These are phyloP conservation scores for Orthosia gracilis DNA, from an alignment of 2,888 invertebrate species.

Conservation along the genomic window DNA sequence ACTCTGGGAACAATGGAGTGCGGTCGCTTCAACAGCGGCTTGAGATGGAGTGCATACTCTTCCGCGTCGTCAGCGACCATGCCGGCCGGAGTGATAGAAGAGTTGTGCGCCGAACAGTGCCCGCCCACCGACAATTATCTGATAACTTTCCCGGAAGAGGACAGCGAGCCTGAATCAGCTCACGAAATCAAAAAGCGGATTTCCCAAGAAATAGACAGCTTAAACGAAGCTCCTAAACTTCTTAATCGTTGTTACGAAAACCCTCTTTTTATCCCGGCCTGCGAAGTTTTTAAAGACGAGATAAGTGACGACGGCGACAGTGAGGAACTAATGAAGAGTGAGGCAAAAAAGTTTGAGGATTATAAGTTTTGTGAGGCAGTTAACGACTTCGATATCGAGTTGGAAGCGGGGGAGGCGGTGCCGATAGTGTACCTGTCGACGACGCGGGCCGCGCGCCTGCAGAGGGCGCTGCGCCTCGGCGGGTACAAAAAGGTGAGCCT, in stretches of 20 bases:
- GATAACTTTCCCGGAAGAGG: constrained; percentile 84
- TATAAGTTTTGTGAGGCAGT: constrained; percentile 88
- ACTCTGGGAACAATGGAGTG: constrained; percentile 81
- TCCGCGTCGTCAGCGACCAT: constrained; percentile 71
- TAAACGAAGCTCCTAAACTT: constrained; percentile 73
- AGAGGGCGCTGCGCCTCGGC: constrained; percentile 90
- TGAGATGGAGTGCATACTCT: constrained; percentile 79
- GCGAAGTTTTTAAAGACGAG: constrained; percentile 83
- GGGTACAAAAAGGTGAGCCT: constrained; percentile 90
- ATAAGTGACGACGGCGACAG: constrained; percentile 80
- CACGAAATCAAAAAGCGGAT: constrained; percentile 70
- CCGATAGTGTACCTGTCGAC: constrained; percentile 89
- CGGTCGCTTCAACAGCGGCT: constrained; percentile 78
- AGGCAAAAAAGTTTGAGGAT: constrained; percentile 84
- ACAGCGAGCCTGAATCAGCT: constrained; percentile 76
- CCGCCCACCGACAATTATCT: constrained; percentile 79
- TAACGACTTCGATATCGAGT: constrained; percentile 88
- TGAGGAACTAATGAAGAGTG: constrained; percentile 84
- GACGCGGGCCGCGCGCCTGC: constrained; percentile 89
- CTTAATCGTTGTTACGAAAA: constrained; percentile 83
- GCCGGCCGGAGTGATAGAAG: constrained; percentile 75
- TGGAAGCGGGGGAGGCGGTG: constrained; percentile 84
- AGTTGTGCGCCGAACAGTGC: constrained; percentile 72
- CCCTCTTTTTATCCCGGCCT: constrained; percentile 82
- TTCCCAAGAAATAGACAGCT: constrained; percentile 65